A percentile compares a stretch with the other conserved stretches of the same genome.
Conservation (phyloP, 2,113 vertebrate species). For the Sula dactylatra region DNA sequence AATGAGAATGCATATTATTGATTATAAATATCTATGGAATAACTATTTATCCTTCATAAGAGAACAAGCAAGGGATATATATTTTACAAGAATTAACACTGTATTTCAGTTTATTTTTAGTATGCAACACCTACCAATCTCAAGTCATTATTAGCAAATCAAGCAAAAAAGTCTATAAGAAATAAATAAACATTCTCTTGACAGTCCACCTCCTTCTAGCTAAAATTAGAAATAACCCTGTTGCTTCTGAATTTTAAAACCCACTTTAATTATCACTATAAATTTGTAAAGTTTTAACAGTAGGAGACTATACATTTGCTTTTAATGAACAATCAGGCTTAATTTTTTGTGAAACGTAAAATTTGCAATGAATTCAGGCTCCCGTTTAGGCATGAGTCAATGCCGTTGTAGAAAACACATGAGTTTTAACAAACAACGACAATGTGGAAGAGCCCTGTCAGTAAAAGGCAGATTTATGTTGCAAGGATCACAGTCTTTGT, state of each 20-base stretch:
- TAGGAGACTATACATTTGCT: conserved; percentile 31
- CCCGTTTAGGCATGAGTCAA: conserved; percentile 35
- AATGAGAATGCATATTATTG: background rate
- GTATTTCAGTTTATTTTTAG: conserved; percentile 8
- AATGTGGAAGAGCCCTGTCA: background rate
- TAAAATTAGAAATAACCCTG: conserved; percentile 17
- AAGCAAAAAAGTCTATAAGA: background rate
- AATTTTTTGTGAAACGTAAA: background rate
- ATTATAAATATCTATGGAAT: background rate
- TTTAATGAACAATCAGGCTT: conserved; percentile 45
- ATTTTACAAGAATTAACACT: background rate
- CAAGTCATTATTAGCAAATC: background rate
- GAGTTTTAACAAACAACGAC: background rate
- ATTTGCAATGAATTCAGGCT: conserved; percentile 14
- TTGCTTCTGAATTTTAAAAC: conserved; percentile 25
- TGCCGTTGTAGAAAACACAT: background rate
- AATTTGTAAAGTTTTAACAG: conserved; percentile 35
- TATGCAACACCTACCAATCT: background rate
- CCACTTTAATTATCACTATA: conserved; percentile 49
- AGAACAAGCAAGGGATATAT: background rate
- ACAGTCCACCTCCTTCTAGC: background rate
- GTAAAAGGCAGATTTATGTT: background rate
- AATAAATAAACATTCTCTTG: conserved; percentile 6
- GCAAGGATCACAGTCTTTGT: background rate
- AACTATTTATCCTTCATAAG: background rate